These are phyloP conservation scores for Pampusana beccarii DNA, from an alignment of 2,113 vertebrate genomes.

Conservation along the genomic window DNA sequence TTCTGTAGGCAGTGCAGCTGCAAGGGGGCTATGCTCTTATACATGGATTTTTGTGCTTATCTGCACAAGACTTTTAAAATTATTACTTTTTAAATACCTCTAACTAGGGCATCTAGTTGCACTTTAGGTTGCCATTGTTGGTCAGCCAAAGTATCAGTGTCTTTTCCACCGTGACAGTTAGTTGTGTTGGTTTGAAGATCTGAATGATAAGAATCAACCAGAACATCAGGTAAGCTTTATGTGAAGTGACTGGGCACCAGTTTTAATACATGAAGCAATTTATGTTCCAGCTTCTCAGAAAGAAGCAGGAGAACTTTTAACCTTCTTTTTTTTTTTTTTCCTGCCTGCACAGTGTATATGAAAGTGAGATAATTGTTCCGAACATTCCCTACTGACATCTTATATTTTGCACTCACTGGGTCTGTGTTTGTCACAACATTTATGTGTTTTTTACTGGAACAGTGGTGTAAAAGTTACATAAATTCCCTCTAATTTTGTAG, in stretches of 20 bases:
- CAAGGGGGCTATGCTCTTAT: background rate
- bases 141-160: background rate
- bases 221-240: background rate
- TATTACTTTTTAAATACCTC: background rate
- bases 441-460: background rate
- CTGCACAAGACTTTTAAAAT: background rate
- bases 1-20: background rate
- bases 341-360: too few relatives aligned
- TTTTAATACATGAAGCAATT: background rate
- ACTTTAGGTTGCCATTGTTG: background rate
- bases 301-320: too few relatives aligned
- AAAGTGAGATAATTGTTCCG: background rate
- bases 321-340: too few relatives aligned
- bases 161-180: background rate
- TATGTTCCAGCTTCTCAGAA: background rate
- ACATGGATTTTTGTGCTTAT: background rate
- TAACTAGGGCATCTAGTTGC: background rate
- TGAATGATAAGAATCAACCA: background rate
- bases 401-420: background rate
- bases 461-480: background rate
- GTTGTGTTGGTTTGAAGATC: background rate
- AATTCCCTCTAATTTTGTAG: background rate
- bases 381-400: background rate
- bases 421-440: background rate
- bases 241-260: background rate